phyloP scores from a whole-genome alignment of 2,888 invertebrate genomes.

The Melinaea menophilus region DNA sequence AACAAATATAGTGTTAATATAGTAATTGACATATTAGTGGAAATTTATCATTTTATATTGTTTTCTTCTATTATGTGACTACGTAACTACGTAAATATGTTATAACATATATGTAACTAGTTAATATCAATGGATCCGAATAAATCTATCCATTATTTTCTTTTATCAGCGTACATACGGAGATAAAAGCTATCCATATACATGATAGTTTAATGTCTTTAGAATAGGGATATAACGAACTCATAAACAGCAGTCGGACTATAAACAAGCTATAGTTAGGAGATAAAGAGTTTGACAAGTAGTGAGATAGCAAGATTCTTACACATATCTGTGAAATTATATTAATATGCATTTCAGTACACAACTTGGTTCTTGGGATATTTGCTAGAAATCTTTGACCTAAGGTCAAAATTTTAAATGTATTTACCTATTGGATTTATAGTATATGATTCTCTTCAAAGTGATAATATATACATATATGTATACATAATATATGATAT shows the following conservation, averaged over 20 bases:
- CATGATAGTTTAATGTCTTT: slow-evolving; percentile 73
- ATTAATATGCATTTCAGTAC: no score
- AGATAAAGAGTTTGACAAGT: slow-evolving; percentile 54
- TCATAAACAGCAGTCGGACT: slow-evolving; percentile 70
- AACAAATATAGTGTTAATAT: slow-evolving; percentile 14
- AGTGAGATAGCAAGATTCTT: no score
- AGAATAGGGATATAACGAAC: slow-evolving; percentile 75
- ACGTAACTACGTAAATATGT: slow-evolving; percentile 32
- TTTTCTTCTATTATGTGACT: slow-evolving; percentile 17
- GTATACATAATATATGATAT: slow-evolving; percentile 9
- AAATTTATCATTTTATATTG: slow-evolving; percentile 14
- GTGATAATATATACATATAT: slow-evolving; percentile 23
- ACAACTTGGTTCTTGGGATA: neutral
- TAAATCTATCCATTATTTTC: slow-evolving; percentile 69
- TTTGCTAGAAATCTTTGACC: neutral
- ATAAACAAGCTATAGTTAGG: slow-evolving; percentile 68
- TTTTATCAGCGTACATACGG: slow-evolving; percentile 65
- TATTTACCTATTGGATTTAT: neutral
- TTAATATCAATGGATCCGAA: slow-evolving; percentile 62
- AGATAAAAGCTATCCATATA: slow-evolving; percentile 67
- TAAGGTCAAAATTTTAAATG: neutral
- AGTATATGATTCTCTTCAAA: slow-evolving; percentile 7
- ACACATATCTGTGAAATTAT: no score
- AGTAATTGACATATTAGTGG: slow-evolving; percentile 11
- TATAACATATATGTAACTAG: slow-evolving; percentile 49